Percentiles rank a stretch among this genome's conserved stretches.
These are phyloP conservation scores for Lepidocyrtinus sp. DNA, from an alignment of 2,888 invertebrate species.

Conservation along the genomic window DNA sequence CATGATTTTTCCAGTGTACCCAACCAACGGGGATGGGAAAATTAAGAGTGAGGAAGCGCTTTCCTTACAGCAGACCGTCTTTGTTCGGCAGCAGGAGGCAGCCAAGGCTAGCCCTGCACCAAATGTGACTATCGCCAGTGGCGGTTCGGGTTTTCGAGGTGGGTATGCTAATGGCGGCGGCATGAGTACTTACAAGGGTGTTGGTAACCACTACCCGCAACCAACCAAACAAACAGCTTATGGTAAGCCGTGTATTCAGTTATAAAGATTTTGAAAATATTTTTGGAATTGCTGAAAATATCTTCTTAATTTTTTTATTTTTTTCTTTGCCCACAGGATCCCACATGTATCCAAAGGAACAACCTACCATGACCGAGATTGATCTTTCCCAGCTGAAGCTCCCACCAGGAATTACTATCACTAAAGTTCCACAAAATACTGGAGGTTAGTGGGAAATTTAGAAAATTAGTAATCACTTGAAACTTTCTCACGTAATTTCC, in stretches of 20 bases:
- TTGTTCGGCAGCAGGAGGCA: conserved; percentile 33
- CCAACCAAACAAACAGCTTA: too few relatives aligned
- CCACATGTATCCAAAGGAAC: too few relatives aligned
- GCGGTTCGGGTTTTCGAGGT: not conserved
- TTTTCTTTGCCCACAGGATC: too few relatives aligned
- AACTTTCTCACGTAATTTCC: too few relatives aligned
- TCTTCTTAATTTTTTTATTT: too few relatives aligned
- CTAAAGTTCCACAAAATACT: conserved; percentile 75
- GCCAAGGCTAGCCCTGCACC: not conserved
- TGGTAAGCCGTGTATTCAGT: too few relatives aligned
- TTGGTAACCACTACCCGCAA: too few relatives aligned
- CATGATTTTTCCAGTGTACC: conserved; percentile 30
- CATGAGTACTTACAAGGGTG: too few relatives aligned
- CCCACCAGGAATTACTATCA: conserved; percentile 87
- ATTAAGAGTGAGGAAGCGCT: conserved; percentile 32
- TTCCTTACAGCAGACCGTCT: conserved; percentile 39
- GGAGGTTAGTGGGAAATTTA: conserved; percentile 20
- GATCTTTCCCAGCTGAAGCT: conserved; percentile 74
- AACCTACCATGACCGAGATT: conserved; percentile 46
- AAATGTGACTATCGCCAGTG: not conserved
- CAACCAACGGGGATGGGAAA: conserved; percentile 36
- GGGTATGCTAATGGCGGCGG: too few relatives aligned
- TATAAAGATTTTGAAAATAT: too few relatives aligned
- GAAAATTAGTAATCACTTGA: too few relatives aligned
- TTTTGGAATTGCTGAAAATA: too few relatives aligned